These are phyloP conservation scores for Selene dorsalis DNA, from an alignment of 2,797 vertebrate species.

Conservation along the genomic window DNA sequence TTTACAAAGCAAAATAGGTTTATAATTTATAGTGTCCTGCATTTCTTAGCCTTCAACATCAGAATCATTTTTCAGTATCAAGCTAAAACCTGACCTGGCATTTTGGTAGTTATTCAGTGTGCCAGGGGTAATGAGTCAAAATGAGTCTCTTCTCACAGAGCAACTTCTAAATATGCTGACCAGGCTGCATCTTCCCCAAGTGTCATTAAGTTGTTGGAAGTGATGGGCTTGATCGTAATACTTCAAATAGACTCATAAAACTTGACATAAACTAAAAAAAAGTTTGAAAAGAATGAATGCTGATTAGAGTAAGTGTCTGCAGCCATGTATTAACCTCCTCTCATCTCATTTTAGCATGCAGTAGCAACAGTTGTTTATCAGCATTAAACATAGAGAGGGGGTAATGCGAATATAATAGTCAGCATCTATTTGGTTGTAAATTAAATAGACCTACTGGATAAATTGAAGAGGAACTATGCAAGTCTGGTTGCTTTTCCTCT, in stretches of 20 bases:
- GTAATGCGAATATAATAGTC: background rate
- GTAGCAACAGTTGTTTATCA: background rate
- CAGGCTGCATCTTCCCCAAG: background rate
- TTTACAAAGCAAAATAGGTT: background rate
- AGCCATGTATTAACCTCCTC: background rate
- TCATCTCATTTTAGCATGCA: background rate
- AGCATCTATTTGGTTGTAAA: background rate
- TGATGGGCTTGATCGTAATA: no score
- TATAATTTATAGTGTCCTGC: no score
- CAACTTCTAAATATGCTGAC: conserved; percentile 41
- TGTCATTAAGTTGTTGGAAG: no score
- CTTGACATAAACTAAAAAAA: background rate
- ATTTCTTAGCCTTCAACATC: conserved; percentile 23
- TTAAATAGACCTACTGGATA: background rate
- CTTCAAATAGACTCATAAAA: background rate
- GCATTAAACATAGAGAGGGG: background rate
- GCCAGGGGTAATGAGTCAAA: conserved; percentile 23
- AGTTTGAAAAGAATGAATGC: background rate
- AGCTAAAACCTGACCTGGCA: conserved; percentile 38
- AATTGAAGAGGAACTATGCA: no score
- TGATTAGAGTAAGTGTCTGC: background rate
- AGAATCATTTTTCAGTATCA: conserved; percentile 25
- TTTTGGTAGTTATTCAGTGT: conserved; percentile 6
- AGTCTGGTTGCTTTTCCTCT: no score
- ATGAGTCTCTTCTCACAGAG: conserved; percentile 27